Conservation (phyloP, 2,113 vertebrate species). For the Hydropotes inermis region DNA sequence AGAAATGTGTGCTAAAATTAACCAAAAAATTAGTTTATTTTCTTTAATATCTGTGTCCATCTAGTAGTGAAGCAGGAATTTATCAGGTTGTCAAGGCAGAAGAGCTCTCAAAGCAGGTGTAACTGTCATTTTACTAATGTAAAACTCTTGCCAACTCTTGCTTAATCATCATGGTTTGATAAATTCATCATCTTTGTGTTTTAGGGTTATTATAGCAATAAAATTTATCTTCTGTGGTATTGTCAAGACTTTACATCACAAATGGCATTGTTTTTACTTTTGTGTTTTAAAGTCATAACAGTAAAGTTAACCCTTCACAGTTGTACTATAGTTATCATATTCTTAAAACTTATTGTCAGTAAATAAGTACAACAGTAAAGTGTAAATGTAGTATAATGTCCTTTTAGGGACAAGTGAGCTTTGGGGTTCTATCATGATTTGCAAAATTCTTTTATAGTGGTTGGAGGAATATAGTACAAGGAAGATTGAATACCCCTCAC, state of each 20-base stretch:
- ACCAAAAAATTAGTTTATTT: slow-evolving; percentile 28
- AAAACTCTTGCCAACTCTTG: not conserved
- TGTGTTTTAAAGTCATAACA: slow-evolving; percentile 3
- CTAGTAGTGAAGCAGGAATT: not conserved
- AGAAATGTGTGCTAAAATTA: not conserved
- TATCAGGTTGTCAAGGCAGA: not conserved
- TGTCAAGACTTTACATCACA: not conserved
- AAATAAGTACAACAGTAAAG: not conserved
- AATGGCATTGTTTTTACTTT: slow-evolving; percentile 15
- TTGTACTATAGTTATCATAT: not conserved
- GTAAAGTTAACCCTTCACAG: not conserved
- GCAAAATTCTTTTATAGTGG: not conserved
- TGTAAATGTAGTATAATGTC: not conserved
- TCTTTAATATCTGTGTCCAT: not conserved
- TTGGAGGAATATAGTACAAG: not conserved
- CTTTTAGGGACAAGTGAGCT: not conserved
- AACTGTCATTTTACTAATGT: not conserved
- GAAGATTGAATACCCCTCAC: not conserved
- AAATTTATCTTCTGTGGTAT: not conserved
- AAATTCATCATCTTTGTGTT: not conserved
- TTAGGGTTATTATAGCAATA: not conserved
- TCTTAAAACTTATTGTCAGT: not conserved
- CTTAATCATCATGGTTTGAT: not conserved
- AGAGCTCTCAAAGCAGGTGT: not conserved
- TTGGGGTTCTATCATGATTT: slow-evolving; percentile 19